phyloP scores from a whole-genome alignment of 2,888 invertebrate genomes.

The Scotopteryx bipunctaria region DNA sequence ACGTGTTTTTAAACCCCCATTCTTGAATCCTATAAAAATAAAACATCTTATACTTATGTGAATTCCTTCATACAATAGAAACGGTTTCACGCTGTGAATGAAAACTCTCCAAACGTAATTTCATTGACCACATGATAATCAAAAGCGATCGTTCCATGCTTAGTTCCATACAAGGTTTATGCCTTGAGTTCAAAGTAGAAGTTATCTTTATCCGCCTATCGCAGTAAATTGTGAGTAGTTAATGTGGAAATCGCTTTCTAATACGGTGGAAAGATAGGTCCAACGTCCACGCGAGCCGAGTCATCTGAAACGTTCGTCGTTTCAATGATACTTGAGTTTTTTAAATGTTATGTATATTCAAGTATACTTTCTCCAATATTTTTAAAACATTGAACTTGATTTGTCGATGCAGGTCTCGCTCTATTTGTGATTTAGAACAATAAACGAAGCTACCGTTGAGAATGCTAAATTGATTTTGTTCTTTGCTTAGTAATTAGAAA shows the following conservation, averaged over 20 bases:
- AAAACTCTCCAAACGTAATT: neutral
- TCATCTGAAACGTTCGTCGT: slow-evolving; percentile 3
- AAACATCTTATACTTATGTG: no score
- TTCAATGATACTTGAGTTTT: slow-evolving; percentile 4
- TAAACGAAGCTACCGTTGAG: slow-evolving; percentile 55
- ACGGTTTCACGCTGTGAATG: neutral
- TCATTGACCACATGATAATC: neutral
- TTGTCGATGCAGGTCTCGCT: slow-evolving; percentile 54
- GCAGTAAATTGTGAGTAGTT: slow-evolving; percentile 11
- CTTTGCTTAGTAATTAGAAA: slow-evolving; percentile 39
- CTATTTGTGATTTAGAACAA: slow-evolving; percentile 60
- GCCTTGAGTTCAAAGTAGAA: slow-evolving; percentile 8
- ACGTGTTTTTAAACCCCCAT: neutral
- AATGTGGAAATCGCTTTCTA: slow-evolving; percentile 40
- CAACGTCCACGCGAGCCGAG: slow-evolving; percentile 6
- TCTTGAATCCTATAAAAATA: neutral
- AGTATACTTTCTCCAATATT: slow-evolving; percentile 19
- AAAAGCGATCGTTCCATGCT: no score
- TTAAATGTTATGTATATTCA: neutral
- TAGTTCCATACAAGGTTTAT: neutral
- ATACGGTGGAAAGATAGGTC: slow-evolving; percentile 27
- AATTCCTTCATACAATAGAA: no score
- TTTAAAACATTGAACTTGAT: slow-evolving; percentile 44
- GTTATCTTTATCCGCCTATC: slow-evolving; percentile 5
- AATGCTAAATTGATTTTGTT: slow-evolving; percentile 48